Base-by-base conservation (phyloP, 37 sponge, comb jelly and placozoan species). In the Diacarnus erythraeanus region DNA sequence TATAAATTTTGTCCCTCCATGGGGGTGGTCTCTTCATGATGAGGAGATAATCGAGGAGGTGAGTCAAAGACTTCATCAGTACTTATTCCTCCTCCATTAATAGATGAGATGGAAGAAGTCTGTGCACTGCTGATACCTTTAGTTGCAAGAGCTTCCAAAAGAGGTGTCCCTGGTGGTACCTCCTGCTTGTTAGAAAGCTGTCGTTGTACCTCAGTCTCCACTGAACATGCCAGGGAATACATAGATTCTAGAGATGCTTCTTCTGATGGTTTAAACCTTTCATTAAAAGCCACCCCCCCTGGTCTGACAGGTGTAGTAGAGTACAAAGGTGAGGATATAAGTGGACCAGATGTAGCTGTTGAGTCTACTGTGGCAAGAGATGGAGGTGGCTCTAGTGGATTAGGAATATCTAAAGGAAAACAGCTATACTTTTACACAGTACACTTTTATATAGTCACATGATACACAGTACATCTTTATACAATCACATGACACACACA, bases 101-200 rank as follows among this genome's bases (percentile, higher is more conserved):
- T 29, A 67, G 43, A 40, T n/a, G 12, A 30, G 23, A 22, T 34
- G 77, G 77, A 41, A 41, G 43, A 25, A 0, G 41, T 63, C 2
- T 2, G 17, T 29, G 57, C 74, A 47, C 3, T 65, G 66, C 35
- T 51, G 33, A 25, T 15, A 22, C 80, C 80, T 39, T 80, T 83
- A n/a, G 57, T 4, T 20, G 75, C 20, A 40, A 84, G 54, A 22
- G 89, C 89, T 22, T 89, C 79, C 2, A 63, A 69, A 3, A 89
- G 75, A 1, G 75, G 59, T n/a, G 69, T 67, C 20, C 84, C 89
- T 5, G 89, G 56, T 20, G 84, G 42, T 0, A 82, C 74, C n/a
- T 88, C 66, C 6, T 29, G 38, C 27, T 38, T 12, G 12, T 64
- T 37, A 5, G 59, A 57, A 25, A 80, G 70, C 36, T 87, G 71